Percentiles rank a stretch among this genome's conserved stretches.
Evolutionary conservation across 92 coral and sea anemone genomes (phyloP).

Genomic region (Paragorgia papillata): DNA sequence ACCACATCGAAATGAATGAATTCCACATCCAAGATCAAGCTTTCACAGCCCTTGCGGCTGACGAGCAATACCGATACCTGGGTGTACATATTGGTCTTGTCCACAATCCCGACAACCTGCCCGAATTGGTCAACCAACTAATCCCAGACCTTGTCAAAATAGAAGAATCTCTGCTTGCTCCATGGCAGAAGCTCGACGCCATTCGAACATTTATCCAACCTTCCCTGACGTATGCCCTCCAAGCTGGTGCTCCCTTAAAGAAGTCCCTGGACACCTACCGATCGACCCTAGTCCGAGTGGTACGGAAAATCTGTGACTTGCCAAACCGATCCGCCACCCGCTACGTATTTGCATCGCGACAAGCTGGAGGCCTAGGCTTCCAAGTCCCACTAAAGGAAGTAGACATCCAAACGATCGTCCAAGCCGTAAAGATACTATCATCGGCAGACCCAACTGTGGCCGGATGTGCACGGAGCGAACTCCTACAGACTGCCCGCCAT

Average conservation of each 20-base stretch:
- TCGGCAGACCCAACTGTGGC: conserved; percentile 19
- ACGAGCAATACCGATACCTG: conserved; percentile 42
- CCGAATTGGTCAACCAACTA: conserved; percentile 6
- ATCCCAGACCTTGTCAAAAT: conserved; percentile 6
- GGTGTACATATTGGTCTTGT: conserved; percentile 38
- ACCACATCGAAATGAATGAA: background rate
- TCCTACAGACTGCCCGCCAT: conserved; percentile 7
- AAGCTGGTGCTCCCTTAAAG: too few relatives aligned
- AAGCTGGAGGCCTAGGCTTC: conserved; percentile 36
- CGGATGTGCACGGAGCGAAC: conserved; percentile 14
- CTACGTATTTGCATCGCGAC: conserved; percentile 23
- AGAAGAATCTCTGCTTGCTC: too few relatives aligned
- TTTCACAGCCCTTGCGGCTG: background rate
- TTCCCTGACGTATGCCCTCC: conserved; percentile 1
- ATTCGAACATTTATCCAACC: conserved; percentile 41
- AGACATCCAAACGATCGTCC: conserved; percentile 33
- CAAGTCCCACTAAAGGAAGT: conserved; percentile 34
- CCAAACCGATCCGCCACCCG: conserved; percentile 11
- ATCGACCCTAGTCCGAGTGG: conserved; percentile 12
- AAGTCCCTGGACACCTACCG: background rate
- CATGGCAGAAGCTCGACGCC: conserved; percentile 47
- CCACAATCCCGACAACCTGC: background rate
- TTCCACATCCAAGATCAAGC: conserved; percentile 5
- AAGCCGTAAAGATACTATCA: conserved; percentile 31
- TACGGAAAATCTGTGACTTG: conserved; percentile 24